phyloP scores from a whole-genome alignment of 1,140 invertebrate genomes.

The Cylas formicarius region DNA sequence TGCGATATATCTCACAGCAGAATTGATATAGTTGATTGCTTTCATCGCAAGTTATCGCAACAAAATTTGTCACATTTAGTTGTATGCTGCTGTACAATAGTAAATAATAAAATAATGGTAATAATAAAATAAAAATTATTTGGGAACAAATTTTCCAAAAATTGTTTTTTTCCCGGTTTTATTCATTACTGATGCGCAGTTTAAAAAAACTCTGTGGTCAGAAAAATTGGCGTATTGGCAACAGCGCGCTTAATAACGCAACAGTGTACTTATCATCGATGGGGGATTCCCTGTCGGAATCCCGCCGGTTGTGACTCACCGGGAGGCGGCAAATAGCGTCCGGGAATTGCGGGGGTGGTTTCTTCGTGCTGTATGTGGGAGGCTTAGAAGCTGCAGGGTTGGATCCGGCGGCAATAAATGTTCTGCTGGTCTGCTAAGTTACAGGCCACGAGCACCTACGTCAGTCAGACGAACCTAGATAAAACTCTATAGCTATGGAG shows the following conservation, averaged over 20 bases:
- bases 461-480: too few species aligned
- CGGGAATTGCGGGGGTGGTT: slow-evolving; percentile 19
- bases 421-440: not conserved
- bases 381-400: not conserved
- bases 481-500: too few species aligned
- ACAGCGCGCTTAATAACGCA: slow-evolving; percentile 18
- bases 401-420: not conserved
- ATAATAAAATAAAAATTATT: not conserved
- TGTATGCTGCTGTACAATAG: too few species aligned
- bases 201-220: not conserved
- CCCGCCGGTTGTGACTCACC: slow-evolving; percentile 20
- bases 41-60: too few species aligned
- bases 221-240: not conserved
- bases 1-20: too few species aligned
- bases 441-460: not conserved
- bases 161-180: not conserved
- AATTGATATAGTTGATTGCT: too few species aligned
- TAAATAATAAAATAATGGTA: too few species aligned
- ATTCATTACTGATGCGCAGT: not conserved
- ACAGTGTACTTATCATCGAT: slow-evolving; percentile 16
- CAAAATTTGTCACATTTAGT: too few species aligned
- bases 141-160: not conserved
- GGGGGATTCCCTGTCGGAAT: slow-evolving; percentile 13
- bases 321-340: slow-evolving; percentile 14
- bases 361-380: slow-evolving; percentile 11